phyloP scores from a whole-genome alignment of 2,888 invertebrate genomes.

The Plebejus argus region DNA sequence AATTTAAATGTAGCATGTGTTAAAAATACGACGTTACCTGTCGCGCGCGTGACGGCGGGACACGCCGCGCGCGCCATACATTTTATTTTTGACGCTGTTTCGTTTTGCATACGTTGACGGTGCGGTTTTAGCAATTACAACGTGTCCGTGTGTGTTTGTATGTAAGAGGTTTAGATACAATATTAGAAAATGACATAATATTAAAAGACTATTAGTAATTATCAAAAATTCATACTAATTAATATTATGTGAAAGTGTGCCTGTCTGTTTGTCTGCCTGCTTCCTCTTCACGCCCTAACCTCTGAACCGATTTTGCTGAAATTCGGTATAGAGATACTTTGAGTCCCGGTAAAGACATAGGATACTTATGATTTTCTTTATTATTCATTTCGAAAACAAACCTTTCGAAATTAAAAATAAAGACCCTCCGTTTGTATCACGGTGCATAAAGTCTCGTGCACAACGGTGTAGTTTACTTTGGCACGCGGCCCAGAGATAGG shows the following conservation, averaged over 20 bases:
- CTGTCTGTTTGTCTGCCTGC: no score
- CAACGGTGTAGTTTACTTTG: slow-evolving; percentile 60
- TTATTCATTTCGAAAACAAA: slow-evolving; percentile 25
- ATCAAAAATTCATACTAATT: no score
- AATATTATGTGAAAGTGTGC: no score
- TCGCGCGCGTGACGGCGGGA: slow-evolving; percentile 41
- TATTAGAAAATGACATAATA: no score
- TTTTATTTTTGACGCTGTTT: slow-evolving; percentile 35
- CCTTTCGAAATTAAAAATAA: slow-evolving; percentile 35
- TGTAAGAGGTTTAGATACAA: no score
- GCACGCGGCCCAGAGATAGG: slow-evolving; percentile 62
- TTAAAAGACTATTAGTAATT: no score
- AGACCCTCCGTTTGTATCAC: slow-evolving; percentile 29
- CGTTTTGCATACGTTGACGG: slow-evolving; percentile 10
- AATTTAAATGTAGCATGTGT: slow-evolving; percentile 72
- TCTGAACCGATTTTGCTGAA: no score
- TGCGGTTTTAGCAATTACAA: slow-evolving; percentile 3
- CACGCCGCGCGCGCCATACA: slow-evolving; percentile 35
- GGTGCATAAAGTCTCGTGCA: slow-evolving; percentile 38
- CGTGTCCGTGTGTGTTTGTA: neutral
- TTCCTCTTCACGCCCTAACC: no score
- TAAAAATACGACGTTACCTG: slow-evolving; percentile 71
- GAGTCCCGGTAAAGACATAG: no score
- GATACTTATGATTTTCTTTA: neutral
- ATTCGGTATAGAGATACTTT: no score